Evolutionary conservation across 2,113 vertebrate species (phyloP).

Genomic region (Grus americana): DNA sequence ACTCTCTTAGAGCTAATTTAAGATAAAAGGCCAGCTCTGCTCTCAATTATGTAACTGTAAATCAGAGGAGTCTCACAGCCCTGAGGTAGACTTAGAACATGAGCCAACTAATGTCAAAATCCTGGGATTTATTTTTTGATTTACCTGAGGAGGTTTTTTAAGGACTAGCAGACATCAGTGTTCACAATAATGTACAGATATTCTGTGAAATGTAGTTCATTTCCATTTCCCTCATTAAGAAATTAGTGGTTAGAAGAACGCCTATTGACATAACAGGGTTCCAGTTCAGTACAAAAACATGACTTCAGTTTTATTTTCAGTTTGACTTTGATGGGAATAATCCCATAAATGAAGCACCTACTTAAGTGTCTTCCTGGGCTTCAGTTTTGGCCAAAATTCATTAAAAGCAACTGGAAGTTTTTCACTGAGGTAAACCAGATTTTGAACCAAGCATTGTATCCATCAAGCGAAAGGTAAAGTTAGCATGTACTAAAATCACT

Average conservation of each 20-base stretch:
- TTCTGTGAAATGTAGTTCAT: neutral
- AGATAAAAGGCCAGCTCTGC: constrained; percentile 16
- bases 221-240: neutral
- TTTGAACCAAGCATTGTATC: neutral
- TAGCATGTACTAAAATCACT: neutral
- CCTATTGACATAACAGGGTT: neutral
- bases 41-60: neutral
- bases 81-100: neutral
- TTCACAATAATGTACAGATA: neutral
- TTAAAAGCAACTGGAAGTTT: neutral
- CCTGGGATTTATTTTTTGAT: neutral
- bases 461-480: neutral
- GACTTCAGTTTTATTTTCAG: neutral
- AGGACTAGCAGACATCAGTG: neutral
- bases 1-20: neutral
- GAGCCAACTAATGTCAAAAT: neutral
- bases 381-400: neutral
- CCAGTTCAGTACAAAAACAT: neutral
- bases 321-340: neutral
- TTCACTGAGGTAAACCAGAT: neutral
- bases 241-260: neutral
- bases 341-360: neutral
- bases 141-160: neutral
- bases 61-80: neutral
- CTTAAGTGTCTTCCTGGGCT: neutral